Base-by-base conservation (phyloP, 1,140 invertebrate genomes). In the Diprion similis region DNA sequence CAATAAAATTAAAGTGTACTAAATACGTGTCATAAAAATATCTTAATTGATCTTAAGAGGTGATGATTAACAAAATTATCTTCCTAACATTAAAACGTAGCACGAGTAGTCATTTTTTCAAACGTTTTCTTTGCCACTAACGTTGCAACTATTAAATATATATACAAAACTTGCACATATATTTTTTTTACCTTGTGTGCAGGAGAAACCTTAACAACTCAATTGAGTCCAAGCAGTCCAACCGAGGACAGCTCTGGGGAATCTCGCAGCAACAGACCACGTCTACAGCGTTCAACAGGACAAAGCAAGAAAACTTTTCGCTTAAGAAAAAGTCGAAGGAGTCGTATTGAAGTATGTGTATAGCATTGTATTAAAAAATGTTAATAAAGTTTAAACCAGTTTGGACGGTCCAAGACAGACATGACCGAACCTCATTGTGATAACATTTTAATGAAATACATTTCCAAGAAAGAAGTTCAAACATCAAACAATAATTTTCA, bases 241-340 rank as follows among this genome's bases (percentile, higher is more conserved):
- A 91, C 84, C 68, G 92, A 93, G 73, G 92, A 93, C 77, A 92
- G 91, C 81, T 92, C 92, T 65, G 89, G 90, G 51, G 91, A 93
- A 77, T 87, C 84, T 71, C 88, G 88, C 78, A 89, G 86, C 74
- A 90, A 92, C 75, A 92, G 92, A 77, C 95, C 95, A 76, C 90
- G 96, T 18, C 91, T 98, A 67, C 97, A 98, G 84, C 90, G 97
- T 37, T 94, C 96, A 71, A 97, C 97, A 89, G 96, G 95, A 18
- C 96, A 97, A 85, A 98, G 96, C 83, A 92, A 97, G 76, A 97
- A 96, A 88, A 98, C 97, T 0, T 98, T 98, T 88, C 92, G 96
- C 73, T 92, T 96, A 69, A 90, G 94, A 79, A 94, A 94, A 85
- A 96, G 94, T 85, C 90, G 94, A 77, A 91, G 89, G 81, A 82